These are phyloP conservation scores for Volucella zonaria DNA, from an alignment of 2,888 invertebrate genomes.

Conservation along the genomic window DNA sequence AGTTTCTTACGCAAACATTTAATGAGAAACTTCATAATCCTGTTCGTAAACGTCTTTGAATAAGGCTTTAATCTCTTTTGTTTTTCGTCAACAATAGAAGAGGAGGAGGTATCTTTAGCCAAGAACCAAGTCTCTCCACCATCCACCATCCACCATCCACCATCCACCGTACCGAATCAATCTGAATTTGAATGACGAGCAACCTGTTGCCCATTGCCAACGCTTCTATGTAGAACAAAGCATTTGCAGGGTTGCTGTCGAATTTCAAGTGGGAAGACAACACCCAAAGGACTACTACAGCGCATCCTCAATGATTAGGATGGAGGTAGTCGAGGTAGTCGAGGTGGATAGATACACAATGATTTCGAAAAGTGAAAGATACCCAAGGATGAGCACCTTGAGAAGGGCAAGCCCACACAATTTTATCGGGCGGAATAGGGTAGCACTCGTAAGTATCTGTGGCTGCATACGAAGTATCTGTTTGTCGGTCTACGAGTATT, in stretches of 20 bases:
- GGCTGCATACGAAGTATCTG: slow-evolving; percentile 20
- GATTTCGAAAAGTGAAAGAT: not conserved
- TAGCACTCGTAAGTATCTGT: slow-evolving; percentile 11
- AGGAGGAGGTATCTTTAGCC: not conserved
- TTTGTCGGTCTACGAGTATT: not conserved
- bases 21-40: slow-evolving; percentile 66
- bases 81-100: slow-evolving; percentile 45
- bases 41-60: slow-evolving; percentile 49
- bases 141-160: not conserved
- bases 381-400: not conserved
- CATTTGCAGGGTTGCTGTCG: not conserved
- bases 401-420: not conserved
- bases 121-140: not conserved
- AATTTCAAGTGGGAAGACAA: too few relatives aligned
- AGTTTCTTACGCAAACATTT: slow-evolving; percentile 61
- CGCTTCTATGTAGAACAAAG: slow-evolving; percentile 10
- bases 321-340: not conserved
- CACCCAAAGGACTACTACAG: not conserved
- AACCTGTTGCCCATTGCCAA: slow-evolving; percentile 52
- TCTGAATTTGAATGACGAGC: slow-evolving; percentile 44
- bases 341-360: not conserved
- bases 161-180: not conserved
- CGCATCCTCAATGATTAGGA: slow-evolving; percentile 16
- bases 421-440: slow-evolving; percentile 2
- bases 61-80: slow-evolving; percentile 41